Base-by-base conservation (phyloP, 1,140 invertebrate genomes). In the Bombus huntii region DNA sequence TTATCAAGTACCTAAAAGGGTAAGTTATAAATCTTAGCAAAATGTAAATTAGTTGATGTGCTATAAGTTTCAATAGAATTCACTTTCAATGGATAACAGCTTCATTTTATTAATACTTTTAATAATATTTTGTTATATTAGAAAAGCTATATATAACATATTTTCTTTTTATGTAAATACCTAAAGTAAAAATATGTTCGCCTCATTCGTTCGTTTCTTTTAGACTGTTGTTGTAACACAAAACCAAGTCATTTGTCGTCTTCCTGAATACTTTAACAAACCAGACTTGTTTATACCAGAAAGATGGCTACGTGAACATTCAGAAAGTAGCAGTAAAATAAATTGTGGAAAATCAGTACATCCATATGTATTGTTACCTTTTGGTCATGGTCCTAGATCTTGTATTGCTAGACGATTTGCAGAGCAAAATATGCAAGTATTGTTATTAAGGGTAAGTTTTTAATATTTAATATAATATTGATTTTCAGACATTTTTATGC, bases 351-450 rank as follows among this genome's bases (percentile, higher is more conserved):
- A 96, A 90, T 94, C 96, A 18, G 91, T 96, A 70, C 97, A 98
- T 95, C 98, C 98, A 1, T 98, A 97, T 93, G 94, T 98, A 5
- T 96, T 97, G 8, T 92, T 99, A 70, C 98, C 98, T 1, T 99
- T 99, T 95, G 98, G 98, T 1, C 97, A 98, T 94, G 98, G 98
- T 1, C 96, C 97, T 39, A 95, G 98, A 83, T 96, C 97, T 18
- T 99, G 98, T 90, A 98, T 99, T 73, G 98, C 98, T 3, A 96
- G 98, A 92, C 96, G 98, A 92, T 95, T 99, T 72, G 98, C 98
- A 13, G 98, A 99, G 92, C 98, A 99, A 94, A 98, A 98, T 94
- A 97, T 99, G 91, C 96, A 97, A 87, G 96, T 98, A 31, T 95
- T 98, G n/a, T 91, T 98, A 13, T 94, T 98, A 59, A 96, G 97